Base-by-base conservation (phyloP, 2,888 invertebrate genomes). In the Hydroisotoma schaefferi region DNA sequence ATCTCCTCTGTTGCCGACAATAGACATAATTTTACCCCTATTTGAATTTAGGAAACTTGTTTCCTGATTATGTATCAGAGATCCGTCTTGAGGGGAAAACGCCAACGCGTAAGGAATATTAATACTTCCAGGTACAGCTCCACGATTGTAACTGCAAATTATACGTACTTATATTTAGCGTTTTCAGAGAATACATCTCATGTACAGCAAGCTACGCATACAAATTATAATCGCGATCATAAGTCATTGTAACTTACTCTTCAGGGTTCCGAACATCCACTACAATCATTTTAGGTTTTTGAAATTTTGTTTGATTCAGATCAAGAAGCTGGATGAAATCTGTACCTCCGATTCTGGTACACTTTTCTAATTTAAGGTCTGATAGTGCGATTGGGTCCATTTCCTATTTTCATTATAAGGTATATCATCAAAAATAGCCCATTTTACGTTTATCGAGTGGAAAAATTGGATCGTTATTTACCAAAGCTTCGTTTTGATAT, bases 31-130 rank as follows among this genome's bases (percentile, higher is more conserved):
- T 76, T 83, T 85, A 29, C 81, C 79, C 71, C 83, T 83, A 69
- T 83, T 83, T 15, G 85, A 83, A 26, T 83, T 83, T 18, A 81
- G 74, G 12, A 84, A 77, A 12, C 82, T 53, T 5, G 80, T 78
- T 59, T 81, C 81, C 52, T 83, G 77, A 56, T 85, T 83, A 20
- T 84, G 81, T 2, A 84, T 78, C 12, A 89, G 85, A 2, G 88
- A 78, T 15, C 85, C 83, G 68, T 88, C 86, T 10, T 67, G 59
- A 6, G 89, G 77, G 28, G 75, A 75, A 71, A 87, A 85, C 0
- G 92, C 86, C 20, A 87, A 85, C 47, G 87, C 86, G 78, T 88
- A 90, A 2, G 94, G 94, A 74, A 95, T 86, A 78, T 93, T 94
- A 54, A 94, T 83, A 76, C 93, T 92, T 52, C 85, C 85, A 15